Conservation (phyloP, 2,113 vertebrate species). For the Lates calcarifer region DNA sequence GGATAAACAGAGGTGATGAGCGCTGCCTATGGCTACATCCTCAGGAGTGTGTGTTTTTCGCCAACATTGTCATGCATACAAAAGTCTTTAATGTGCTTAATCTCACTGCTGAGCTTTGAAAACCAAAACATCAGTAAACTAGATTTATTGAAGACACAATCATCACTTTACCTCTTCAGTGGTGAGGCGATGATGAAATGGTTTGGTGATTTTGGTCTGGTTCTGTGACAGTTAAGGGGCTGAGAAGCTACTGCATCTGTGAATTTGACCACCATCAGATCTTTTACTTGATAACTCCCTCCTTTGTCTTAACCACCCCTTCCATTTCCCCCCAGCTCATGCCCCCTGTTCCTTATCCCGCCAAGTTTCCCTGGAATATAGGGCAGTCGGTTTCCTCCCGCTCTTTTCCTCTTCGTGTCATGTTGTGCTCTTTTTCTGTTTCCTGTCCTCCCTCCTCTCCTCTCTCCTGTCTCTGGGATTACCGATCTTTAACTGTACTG, state of each 20-base stretch:
- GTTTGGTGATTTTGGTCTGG: slow-evolving; percentile 19
- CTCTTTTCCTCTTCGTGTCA: slow-evolving; percentile 61
- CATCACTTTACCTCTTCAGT: slow-evolving; percentile 29
- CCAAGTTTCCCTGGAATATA: slow-evolving; percentile 48
- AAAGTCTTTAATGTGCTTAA: slow-evolving; percentile 68
- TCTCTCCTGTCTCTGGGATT: slow-evolving; percentile 87
- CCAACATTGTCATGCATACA: slow-evolving; percentile 47
- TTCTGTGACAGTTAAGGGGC: neutral
- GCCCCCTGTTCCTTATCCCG: slow-evolving; percentile 23
- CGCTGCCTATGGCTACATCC: slow-evolving; percentile 72
- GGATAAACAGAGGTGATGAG: slow-evolving; percentile 82
- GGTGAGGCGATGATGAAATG: slow-evolving; percentile 21
- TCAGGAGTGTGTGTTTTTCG: slow-evolving; percentile 62
- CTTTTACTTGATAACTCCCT: slow-evolving; percentile 1
- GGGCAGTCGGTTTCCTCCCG: slow-evolving; percentile 48
- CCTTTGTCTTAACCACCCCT: slow-evolving; percentile 24
- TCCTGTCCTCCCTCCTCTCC: slow-evolving; percentile 65
- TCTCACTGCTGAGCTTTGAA: slow-evolving; percentile 54
- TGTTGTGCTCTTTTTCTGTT: slow-evolving; percentile 46
- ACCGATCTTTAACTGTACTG: slow-evolving; percentile 87
- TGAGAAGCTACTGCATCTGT: neutral
- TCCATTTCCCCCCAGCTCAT: slow-evolving; percentile 1
- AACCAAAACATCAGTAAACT: slow-evolving; percentile 49
- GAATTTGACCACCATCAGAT: slow-evolving; percentile 9
- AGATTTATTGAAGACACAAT: slow-evolving; percentile 5